Percentiles rank a stretch among this genome's conserved stretches.
Evolutionary conservation across 2,888 invertebrate species (phyloP).

Genomic region (Xestia ashworthii): DNA sequence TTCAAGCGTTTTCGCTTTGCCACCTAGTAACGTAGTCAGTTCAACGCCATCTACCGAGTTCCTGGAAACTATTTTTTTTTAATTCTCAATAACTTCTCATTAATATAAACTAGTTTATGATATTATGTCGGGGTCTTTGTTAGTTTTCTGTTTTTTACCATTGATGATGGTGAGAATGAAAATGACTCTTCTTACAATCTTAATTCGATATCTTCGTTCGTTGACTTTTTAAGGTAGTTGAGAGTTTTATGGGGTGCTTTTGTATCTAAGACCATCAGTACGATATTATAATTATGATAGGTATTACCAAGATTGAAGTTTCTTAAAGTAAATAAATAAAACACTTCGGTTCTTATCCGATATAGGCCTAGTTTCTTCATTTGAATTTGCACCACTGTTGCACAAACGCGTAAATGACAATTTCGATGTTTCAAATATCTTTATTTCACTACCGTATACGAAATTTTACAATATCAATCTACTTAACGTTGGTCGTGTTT

Average conservation of each 20-base stretch:
- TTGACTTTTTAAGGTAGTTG: background rate
- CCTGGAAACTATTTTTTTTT: too few species aligned
- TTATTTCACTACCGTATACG: conserved; percentile 64
- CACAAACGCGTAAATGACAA: conserved; percentile 67
- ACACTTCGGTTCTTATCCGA: background rate
- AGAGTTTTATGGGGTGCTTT: background rate
- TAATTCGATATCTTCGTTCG: background rate
- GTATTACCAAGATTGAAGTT: background rate
- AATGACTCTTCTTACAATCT: background rate
- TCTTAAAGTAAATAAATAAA: background rate
- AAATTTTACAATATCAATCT: conserved; percentile 73
- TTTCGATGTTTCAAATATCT: conserved; percentile 65
- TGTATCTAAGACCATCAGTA: background rate
- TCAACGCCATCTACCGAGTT: too few species aligned
- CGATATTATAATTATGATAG: background rate
- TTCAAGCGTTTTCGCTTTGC: too few species aligned
- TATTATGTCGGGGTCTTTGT: background rate
- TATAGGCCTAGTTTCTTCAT: conserved; percentile 42
- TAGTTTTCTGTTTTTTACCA: background rate
- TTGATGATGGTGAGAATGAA: background rate
- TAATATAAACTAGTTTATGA: background rate
- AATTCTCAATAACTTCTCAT: too few species aligned
- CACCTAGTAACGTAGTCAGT: too few species aligned
- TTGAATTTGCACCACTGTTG: conserved; percentile 52
- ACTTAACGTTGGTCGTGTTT: conserved; percentile 73